Evolutionary conservation across 2,113 vertebrate genomes (phyloP).

Genomic region (Ptyas mucosa): DNA sequence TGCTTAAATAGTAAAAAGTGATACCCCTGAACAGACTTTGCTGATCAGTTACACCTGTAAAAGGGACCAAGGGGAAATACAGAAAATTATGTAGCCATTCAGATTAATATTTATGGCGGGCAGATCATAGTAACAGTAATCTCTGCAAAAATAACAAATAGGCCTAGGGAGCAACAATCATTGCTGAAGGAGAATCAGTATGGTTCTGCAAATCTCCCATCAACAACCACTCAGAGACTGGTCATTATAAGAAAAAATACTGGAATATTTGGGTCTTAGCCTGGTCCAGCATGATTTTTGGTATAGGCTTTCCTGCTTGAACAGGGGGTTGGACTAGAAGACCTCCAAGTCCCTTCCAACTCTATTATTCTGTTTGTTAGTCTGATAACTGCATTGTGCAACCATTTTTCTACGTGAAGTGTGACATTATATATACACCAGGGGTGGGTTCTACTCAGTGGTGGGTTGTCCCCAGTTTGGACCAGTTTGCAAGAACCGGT

Average conservation of each 20-base stretch:
- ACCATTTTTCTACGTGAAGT: not conserved
- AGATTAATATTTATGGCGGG: not conserved
- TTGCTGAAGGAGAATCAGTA: not conserved
- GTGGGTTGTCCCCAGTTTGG: no score
- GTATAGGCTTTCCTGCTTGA: no score
- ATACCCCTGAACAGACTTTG: not conserved
- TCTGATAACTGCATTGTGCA: not conserved
- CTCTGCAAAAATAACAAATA: not conserved
- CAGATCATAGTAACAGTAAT: not conserved
- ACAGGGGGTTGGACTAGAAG: no score
- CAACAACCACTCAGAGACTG: not conserved
- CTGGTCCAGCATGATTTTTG: no score
- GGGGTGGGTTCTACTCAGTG: no score
- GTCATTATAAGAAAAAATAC: no score
- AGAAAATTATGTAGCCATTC: not conserved
- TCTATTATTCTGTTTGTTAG: no score
- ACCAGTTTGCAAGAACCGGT: no score
- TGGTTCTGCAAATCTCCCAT: not conserved
- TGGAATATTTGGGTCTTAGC: no score
- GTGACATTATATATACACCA: not conserved
- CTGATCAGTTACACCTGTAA: not conserved
- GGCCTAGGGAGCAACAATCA: not conserved
- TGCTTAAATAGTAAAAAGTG: not conserved
- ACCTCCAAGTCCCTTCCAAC: no score
- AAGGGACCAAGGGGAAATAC: not conserved